These are phyloP conservation scores for Misgurnus mizolepis DNA, from an alignment of 2,113 vertebrate species.

Conservation along the genomic window DNA sequence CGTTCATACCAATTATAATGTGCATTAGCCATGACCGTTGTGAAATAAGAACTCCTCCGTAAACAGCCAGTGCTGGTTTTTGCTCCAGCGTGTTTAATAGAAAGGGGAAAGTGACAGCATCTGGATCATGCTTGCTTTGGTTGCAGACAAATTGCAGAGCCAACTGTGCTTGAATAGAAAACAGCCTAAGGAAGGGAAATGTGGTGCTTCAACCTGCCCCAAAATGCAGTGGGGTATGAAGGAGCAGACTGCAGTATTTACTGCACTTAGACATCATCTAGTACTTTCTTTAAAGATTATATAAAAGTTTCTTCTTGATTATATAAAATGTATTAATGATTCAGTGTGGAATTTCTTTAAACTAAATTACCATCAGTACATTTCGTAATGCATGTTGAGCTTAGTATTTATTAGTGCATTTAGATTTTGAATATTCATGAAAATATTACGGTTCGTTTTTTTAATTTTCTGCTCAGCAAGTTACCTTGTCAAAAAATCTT, in stretches of 20 bases:
- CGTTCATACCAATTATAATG: constrained; percentile 62
- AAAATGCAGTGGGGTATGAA: constrained; percentile 13
- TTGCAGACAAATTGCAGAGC: constrained; percentile 47
- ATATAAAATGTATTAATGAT: not conserved
- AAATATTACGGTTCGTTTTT: not conserved
- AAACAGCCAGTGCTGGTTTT: constrained; percentile 56
- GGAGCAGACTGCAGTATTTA: not conserved
- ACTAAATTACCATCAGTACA: not conserved
- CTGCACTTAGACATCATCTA: not conserved
- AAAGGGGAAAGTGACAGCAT: constrained; percentile 56
- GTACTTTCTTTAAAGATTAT: not conserved
- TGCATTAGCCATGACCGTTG: constrained; percentile 60
- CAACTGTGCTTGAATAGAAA: constrained; percentile 39
- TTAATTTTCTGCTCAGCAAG: not conserved
- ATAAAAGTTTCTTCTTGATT: too few species aligned
- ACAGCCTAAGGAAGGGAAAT: constrained; percentile 25
- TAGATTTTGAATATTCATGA: constrained; percentile 9
- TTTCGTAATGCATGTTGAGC: not conserved
- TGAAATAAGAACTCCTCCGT: constrained; percentile 58
- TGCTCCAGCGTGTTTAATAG: constrained; percentile 57
- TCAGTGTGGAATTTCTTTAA: not conserved
- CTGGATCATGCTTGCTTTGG: constrained; percentile 58
- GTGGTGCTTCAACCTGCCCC: constrained; percentile 23
- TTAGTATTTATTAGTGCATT: constrained; percentile 7
- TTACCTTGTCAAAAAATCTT: constrained; percentile 6